Evolutionary conservation across 2,113 vertebrate genomes (phyloP).

Genomic region (Psettodes erumei): DNA sequence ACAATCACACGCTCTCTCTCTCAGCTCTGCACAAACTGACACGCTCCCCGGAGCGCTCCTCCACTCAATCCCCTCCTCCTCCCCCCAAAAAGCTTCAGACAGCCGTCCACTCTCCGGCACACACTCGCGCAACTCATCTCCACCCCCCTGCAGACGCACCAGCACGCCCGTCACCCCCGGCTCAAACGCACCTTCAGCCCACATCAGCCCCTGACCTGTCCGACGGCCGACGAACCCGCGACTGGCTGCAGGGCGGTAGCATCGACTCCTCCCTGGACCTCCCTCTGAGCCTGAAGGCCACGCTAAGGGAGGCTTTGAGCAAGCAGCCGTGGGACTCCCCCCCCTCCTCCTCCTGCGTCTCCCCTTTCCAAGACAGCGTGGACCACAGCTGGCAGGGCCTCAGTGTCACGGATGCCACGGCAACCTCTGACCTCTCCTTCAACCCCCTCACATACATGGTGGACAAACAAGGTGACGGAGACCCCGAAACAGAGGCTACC

Average conservation of each 20-base stretch:
- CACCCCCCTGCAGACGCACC: constrained; percentile 6
- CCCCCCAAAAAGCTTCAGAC: constrained; percentile 32
- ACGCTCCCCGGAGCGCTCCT: constrained; percentile 10
- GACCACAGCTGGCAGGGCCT: constrained; percentile 76
- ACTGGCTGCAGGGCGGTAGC: constrained; percentile 49
- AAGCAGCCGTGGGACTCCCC: constrained; percentile 49
- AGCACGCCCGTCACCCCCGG: background rate
- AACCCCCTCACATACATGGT: constrained; percentile 81
- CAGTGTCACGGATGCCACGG: constrained; percentile 46
- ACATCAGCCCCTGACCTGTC: constrained; percentile 8
- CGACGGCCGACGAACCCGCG: constrained; percentile 1
- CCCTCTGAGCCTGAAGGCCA: constrained; percentile 69
- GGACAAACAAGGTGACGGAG: constrained; percentile 20
- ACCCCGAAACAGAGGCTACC: background rate
- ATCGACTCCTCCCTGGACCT: constrained; percentile 70
- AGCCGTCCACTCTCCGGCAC: background rate
- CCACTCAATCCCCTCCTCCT: constrained; percentile 13
- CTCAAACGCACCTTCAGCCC: constrained; percentile 10
- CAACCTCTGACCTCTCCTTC: constrained; percentile 74
- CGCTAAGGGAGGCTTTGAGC: constrained; percentile 62
- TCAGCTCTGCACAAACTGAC: constrained; percentile 13
- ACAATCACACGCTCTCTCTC: constrained; percentile 19
- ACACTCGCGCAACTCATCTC: background rate
- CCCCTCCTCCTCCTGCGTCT: constrained; percentile 33
- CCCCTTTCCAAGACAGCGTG: constrained; percentile 10